A percentile compares a stretch with the other conserved stretches of the same genome.
Conservation (phyloP, 2,888 invertebrate genomes). For the Mythimna ferrago region DNA sequence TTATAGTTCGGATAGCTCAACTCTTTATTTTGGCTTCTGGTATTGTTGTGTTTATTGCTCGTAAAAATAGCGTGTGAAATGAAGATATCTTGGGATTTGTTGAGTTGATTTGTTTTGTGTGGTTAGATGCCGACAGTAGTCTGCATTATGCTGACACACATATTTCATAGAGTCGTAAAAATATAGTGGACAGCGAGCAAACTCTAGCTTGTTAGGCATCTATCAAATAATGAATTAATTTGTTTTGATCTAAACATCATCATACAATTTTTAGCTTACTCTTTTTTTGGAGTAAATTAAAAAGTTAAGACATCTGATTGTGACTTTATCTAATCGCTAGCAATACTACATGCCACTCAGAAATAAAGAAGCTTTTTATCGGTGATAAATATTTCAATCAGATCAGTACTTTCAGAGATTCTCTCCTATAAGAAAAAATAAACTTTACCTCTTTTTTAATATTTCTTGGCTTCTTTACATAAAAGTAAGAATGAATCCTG, state of each 20-base stretch:
- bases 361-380: no score
- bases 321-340: no score
- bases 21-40: conserved; percentile 68
- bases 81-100: conserved; percentile 35
- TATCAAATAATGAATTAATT: neutral
- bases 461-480: no score
- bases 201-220: no score
- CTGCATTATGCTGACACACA: neutral
- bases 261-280: neutral
- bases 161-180: neutral
- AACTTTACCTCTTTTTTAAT: no score
- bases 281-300: no score
- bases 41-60: conserved; percentile 62
- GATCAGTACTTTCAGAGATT: no score
- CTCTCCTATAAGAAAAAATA: no score
- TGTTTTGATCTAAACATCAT: neutral
- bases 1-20: conserved; percentile 57
- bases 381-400: no score
- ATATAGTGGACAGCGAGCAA: neutral
- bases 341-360: no score
- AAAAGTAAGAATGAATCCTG: no score
- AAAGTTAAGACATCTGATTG: no score
- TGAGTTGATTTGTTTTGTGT: conserved; percentile 24
- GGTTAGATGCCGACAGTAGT: neutral
- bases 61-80: conserved; percentile 62